These are phyloP conservation scores for Pygoscelis adeliae DNA, from an alignment of 2,113 vertebrate species.

Conservation along the genomic window DNA sequence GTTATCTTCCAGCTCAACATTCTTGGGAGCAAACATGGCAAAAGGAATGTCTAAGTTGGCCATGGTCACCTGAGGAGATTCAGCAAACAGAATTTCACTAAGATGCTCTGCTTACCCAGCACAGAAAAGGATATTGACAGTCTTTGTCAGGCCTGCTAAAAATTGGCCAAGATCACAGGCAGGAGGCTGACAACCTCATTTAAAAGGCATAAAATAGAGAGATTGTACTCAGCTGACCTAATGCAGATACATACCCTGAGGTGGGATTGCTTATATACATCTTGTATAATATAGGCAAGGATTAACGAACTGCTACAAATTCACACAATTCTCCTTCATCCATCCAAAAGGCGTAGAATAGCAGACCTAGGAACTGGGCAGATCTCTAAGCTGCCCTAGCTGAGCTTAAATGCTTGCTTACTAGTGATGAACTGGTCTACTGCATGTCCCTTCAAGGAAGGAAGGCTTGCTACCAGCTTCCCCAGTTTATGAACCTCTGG, in stretches of 20 bases:
- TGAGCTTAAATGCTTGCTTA: background rate
- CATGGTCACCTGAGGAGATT: conserved; percentile 84
- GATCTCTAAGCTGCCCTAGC: background rate
- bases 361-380: background rate
- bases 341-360: background rate
- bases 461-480: background rate
- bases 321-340: background rate
- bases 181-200: background rate
- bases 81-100: conserved; percentile 34
- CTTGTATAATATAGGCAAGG: background rate
- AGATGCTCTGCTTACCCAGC: background rate
- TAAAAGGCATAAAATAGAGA: background rate
- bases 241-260: background rate
- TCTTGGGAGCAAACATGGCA: conserved; percentile 92
- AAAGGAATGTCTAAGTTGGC: conserved; percentile 94
- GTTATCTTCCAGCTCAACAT: conserved; percentile 87
- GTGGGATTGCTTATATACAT: background rate
- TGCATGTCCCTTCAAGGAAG: background rate
- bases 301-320: background rate
- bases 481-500: background rate
- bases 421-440: background rate
- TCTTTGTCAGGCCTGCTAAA: background rate
- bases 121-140: background rate
- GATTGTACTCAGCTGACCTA: background rate
- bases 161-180: background rate